Evolutionary conservation across 2,113 vertebrate species (phyloP).

Genomic region (Trematomus loennbergii): DNA sequence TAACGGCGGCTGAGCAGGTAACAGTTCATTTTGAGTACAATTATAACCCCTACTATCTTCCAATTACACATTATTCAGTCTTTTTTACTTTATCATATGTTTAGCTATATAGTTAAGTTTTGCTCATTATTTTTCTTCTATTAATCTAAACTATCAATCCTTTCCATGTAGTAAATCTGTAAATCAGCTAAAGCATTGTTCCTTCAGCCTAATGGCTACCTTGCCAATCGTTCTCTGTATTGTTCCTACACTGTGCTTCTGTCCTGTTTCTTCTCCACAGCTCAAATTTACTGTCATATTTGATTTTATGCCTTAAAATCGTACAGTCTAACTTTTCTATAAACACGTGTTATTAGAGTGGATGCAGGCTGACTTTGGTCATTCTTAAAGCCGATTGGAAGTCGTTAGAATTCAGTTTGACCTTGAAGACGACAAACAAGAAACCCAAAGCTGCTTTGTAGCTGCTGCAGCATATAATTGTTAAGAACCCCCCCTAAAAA

Average conservation of each 20-base stretch:
- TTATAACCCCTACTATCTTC: no score
- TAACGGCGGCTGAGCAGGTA: no score
- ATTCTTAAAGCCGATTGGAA: background rate
- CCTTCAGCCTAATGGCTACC: background rate
- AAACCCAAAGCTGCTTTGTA: background rate
- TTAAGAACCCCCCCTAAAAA: conserved; percentile 18
- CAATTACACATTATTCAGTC: no score
- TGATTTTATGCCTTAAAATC: background rate
- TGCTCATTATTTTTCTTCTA: background rate
- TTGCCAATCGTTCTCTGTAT: background rate
- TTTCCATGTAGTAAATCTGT: background rate
- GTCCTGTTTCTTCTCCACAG: background rate
- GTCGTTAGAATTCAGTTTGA: conserved; percentile 41
- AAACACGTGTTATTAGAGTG: background rate
- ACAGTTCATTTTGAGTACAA: no score
- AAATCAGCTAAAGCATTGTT: background rate
- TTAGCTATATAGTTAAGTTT: no score
- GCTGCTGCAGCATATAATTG: conserved; percentile 45
- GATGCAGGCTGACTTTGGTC: conserved; percentile 54
- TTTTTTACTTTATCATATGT: no score
- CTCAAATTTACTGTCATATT: background rate
- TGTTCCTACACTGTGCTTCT: background rate
- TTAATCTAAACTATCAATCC: background rate
- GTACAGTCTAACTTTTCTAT: background rate
- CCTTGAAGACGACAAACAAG: conserved; percentile 49